Evolutionary conservation across 2,888 invertebrate genomes (phyloP), one percentile per base, ranked within the genome.

Genomic region (Scaptomyza caliginosa): DNA sequence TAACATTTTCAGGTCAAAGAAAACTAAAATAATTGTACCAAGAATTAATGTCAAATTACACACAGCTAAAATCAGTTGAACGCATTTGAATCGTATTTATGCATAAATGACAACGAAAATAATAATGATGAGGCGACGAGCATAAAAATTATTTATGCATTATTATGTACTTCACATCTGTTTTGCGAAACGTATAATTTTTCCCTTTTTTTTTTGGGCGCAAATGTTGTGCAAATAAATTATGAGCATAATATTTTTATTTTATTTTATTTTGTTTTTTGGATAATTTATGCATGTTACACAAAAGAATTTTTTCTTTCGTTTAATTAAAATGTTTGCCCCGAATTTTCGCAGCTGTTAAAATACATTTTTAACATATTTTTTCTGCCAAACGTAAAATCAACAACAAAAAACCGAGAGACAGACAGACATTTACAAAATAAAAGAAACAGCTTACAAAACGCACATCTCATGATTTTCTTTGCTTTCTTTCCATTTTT

Each of bases 151-250:
- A 60, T 49, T 21, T 39, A 50, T 62, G 60, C 50, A 62, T 62
- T 60, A 24, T 62, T 60, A 19, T 60, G 38, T 58, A 57, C 3
- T 48, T 38, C 34, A 58, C 69, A 74, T 64, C 65, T 72, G 69
- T 52, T 74, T 51, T 34, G 13, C 34, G 8, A 0, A 17, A 7
- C 64, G 69, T 58, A 72, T 74, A 74, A 39, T 71, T 67, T 21
- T 21, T 21, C 4, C 4, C 73, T 69, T 3, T 72, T 68, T 32
- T 64, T 70, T 3, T 72, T 64, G 24, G 43, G 3, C 11, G 45
- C n/a, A 67, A 73, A 67, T 64, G 55, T 59, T 71, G 63, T 59
- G 67, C 72, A 72, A 74, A 74, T 75, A 71, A 74, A 72, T 76
- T 76, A 68, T 72, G 40, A 48, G 39, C 59, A 74, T 71, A 71